Base-by-base conservation (phyloP, 2,888 invertebrate species). In the Notodonta dromedarius region DNA sequence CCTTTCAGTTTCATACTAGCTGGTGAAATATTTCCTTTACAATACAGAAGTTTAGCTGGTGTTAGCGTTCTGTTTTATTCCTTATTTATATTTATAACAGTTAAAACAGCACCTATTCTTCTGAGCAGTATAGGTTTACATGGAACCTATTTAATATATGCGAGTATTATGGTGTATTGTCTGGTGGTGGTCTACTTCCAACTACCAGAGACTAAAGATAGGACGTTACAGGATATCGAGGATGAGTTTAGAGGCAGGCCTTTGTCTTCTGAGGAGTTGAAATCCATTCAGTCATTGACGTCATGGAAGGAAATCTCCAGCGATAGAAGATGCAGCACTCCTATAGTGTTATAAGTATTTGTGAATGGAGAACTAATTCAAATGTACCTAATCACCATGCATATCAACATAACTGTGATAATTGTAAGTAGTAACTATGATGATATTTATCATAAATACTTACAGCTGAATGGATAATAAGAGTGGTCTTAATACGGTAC, bases 1-100 rank as follows among this genome's bases (percentile, higher is more conserved):
- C 95, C 96, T 0, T 74, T 96, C 44, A 96, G 96, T 0, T 96
- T 96, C 87, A 94, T 96, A 8, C 94, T 96, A 83, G 95, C 95
- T 59, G 96, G 96, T 0, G 96, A 96, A 82, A 85, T 96, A 5
- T 96, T 96, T 71, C 94, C 96, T 4, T 85, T 94, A 39, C 91
- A 93, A 60, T 94, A 94, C 52, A 91, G 95, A 58, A 95, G 95
- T 35, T 78, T 95, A 0, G 96, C 96, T 0, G 86, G 89, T 0
- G 78, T 90, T 16, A 88, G 88, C 44, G 84, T 88, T 0, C 66
- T 90, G 5, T 86, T 86, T 63, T 77, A 86, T 8, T 88, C 90
- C 0, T 65, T 76, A 0, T 86, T 89, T 67, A 63, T 89, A 2
- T 90, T 90, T 52, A 73, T 87, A n/a, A 83, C 83, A 0, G 79